Conservation (phyloP, 2,797 vertebrate species). For the Hephaestus fuliginosus region DNA sequence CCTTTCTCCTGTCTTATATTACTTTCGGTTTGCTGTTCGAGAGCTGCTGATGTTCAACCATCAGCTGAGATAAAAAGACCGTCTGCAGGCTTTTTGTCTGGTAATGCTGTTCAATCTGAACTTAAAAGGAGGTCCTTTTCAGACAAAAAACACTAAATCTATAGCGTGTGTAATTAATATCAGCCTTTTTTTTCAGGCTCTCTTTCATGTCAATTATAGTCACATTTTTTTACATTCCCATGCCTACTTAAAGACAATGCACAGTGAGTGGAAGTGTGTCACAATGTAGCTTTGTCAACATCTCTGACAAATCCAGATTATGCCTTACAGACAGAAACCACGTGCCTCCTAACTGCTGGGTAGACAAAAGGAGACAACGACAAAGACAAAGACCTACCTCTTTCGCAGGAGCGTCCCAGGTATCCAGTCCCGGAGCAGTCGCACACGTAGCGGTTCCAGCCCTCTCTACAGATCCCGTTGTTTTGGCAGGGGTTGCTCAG, state of each 20-base stretch:
- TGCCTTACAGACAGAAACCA: neutral
- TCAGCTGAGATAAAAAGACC: conserved; percentile 38
- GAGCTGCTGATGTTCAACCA: conserved; percentile 39
- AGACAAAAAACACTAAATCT: conserved; percentile 40
- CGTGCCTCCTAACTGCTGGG: neutral
- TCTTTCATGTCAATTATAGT: conserved; percentile 57
- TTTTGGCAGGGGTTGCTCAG: conserved; percentile 98
- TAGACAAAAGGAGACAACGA: conserved; percentile 12
- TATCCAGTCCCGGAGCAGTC: conserved; percentile 97
- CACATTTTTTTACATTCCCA: neutral
- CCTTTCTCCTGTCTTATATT: conserved; percentile 15
- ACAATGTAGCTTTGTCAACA: conserved; percentile 11
- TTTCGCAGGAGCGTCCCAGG: conserved; percentile 95
- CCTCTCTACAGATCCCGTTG: conserved; percentile 95
- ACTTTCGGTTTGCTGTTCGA: conserved; percentile 40
- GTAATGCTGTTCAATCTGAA: conserved; percentile 33
- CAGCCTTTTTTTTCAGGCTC: conserved; percentile 11
- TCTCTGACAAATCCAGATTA: conserved; percentile 18
- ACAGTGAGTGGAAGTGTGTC: conserved; percentile 15
- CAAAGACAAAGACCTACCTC: conserved; percentile 87
- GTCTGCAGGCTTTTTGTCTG: conserved; percentile 32
- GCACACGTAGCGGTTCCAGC: conserved; percentile 98
- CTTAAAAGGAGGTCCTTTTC: conserved; percentile 40
- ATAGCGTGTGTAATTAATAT: conserved; percentile 41
- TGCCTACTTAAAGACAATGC: conserved; percentile 22